A percentile compares a stretch with the other conserved stretches of the same genome.
Conservation (phyloP, 1,140 invertebrate genomes). For the Ectropis grisescens region DNA sequence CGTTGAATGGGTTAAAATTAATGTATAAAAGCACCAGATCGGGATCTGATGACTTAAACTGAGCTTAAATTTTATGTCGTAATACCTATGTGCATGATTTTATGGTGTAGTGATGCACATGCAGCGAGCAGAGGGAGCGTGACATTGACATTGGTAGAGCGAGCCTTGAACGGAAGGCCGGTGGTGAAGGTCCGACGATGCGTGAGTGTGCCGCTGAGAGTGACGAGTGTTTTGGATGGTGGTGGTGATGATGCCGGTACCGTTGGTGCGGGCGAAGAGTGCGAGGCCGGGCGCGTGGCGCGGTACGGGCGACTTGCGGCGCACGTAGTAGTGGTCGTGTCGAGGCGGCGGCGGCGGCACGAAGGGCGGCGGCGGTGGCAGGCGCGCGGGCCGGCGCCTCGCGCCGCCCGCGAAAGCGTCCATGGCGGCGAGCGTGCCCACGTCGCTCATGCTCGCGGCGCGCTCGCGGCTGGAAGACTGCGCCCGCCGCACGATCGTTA, state of each 20-base stretch:
- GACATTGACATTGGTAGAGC: slow-evolving; percentile 35
- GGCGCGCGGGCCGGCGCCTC: slow-evolving; percentile 49
- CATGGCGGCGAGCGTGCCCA: slow-evolving; percentile 63
- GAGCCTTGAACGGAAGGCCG: slow-evolving; percentile 7
- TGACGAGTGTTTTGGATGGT: too few species aligned
- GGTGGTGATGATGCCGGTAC: slow-evolving; percentile 25
- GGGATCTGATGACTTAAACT: too few species aligned
- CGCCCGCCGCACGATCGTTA: slow-evolving; percentile 71
- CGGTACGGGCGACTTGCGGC: slow-evolving; percentile 59
- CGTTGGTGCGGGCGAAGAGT: slow-evolving; percentile 54
- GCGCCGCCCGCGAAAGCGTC: slow-evolving; percentile 69
- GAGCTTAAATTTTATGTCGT: too few species aligned
- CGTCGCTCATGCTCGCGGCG: slow-evolving; percentile 64
- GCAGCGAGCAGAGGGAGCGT: slow-evolving; percentile 4
- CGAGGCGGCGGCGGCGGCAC: slow-evolving; percentile 62
- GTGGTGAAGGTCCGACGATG: not conserved
- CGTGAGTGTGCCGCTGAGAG: slow-evolving; percentile 8
- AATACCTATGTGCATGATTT: too few species aligned
- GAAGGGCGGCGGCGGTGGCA: slow-evolving; percentile 62
- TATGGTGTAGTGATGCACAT: too few species aligned
- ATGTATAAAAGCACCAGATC: too few species aligned
- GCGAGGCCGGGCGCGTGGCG: slow-evolving; percentile 51
- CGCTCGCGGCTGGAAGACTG: slow-evolving; percentile 66
- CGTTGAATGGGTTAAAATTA: too few species aligned
- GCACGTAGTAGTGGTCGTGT: slow-evolving; percentile 61